Evolutionary conservation across 2,888 invertebrate species (phyloP).

Genomic region (Amblyjoppa proteus): DNA sequence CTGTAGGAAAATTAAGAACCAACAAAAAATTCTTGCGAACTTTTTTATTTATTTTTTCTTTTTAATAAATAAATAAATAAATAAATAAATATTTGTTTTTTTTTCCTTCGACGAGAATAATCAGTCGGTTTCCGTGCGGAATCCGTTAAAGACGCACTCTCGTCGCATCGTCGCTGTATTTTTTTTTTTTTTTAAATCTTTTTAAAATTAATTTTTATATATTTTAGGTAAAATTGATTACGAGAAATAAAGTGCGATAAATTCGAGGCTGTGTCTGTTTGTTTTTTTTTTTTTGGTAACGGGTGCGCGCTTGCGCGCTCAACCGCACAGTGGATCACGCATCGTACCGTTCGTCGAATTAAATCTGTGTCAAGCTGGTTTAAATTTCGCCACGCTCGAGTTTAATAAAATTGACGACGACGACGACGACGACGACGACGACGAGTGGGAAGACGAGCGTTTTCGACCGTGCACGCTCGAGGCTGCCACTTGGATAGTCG

Average conservation of each 20-base stretch:
- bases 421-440: conserved; percentile 32
- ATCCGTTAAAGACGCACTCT: conserved; percentile 46
- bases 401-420: conserved; percentile 46
- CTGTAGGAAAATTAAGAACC: not conserved
- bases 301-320: conserved; percentile 50
- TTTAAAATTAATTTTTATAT: not conserved
- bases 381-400: not conserved
- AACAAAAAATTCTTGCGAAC: not conserved
- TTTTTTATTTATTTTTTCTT: too few relatives aligned
- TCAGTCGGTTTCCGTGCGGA: conserved; percentile 37
- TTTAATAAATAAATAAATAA: too few relatives aligned
- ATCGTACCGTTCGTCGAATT: conserved; percentile 41
- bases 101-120: conserved; percentile 41
- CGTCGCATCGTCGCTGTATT: conserved; percentile 36
- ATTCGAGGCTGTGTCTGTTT: conserved; percentile 6
- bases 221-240: conserved; percentile 5
- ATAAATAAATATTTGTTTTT: not conserved
- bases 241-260: not conserved
- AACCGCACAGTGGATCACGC: conserved; percentile 47
- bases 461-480: conserved; percentile 69
- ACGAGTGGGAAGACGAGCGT: conserved; percentile 26
- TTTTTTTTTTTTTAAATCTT: not conserved
- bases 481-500: conserved; percentile 79
- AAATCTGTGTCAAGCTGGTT: conserved; percentile 16
- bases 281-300: conserved; percentile 39